Conservation (phyloP, 2,113 vertebrate genomes). For the Pitta sordida region DNA sequence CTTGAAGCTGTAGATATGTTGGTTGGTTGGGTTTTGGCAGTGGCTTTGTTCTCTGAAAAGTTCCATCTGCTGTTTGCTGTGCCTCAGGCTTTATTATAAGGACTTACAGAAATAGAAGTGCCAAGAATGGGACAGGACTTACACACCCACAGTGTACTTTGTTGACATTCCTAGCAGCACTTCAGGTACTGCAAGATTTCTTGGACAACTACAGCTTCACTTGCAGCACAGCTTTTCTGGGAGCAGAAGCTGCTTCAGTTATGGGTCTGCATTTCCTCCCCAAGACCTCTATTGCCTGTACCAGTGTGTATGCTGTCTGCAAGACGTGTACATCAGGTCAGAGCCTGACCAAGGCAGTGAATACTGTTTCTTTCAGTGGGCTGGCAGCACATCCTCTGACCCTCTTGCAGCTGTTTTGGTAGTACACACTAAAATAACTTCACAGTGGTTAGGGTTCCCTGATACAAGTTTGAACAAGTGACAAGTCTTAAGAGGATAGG, state of each 20-base stretch:
- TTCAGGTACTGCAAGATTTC: not conserved
- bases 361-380: not conserved
- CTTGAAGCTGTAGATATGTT: not conserved
- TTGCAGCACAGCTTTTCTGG: not conserved
- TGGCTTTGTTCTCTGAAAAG: not conserved
- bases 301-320: not conserved
- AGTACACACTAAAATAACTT: not conserved
- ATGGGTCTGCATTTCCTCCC: not conserved
- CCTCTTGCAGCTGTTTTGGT: not conserved
- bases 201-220: not conserved
- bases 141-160: not conserved
- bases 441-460: not conserved
- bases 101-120: not conserved
- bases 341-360: not conserved
- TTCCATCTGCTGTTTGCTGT: not conserved
- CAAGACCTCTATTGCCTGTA: not conserved
- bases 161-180: not conserved
- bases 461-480: not conserved
- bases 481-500: not conserved
- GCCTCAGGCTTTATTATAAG: not conserved
- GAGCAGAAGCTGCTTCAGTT: not conserved
- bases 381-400: not conserved
- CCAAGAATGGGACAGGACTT: not conserved
- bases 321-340: rapidly evolving
- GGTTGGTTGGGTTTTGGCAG: not conserved